Conservation (phyloP, 1,140 invertebrate genomes). For the Hormaphis cornu region DNA sequence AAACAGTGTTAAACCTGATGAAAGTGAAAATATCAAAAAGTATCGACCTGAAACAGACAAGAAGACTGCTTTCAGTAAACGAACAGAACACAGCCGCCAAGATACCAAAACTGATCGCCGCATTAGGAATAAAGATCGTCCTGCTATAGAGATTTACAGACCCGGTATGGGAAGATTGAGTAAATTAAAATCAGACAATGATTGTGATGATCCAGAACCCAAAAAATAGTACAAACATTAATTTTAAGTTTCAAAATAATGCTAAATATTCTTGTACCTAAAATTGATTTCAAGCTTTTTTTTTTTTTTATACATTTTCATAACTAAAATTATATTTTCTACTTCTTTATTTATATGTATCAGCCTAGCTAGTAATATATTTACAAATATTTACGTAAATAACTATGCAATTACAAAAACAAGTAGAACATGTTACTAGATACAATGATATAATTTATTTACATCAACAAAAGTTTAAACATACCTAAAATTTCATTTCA, state of each 20-base stretch:
- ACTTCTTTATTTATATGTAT: too few species aligned
- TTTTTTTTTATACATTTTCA: neutral
- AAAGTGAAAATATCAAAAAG: constrained; percentile 39
- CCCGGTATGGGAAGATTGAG: constrained; percentile 64
- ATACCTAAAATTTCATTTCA: too few species aligned
- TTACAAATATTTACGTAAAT: too few species aligned
- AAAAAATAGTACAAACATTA: neutral
- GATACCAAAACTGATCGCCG: neutral
- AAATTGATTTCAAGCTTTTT: neutral
- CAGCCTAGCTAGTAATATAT: too few species aligned
- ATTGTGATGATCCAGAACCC: neutral
- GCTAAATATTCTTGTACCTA: neutral
- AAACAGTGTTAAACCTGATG: neutral
- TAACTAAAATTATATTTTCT: too few species aligned
- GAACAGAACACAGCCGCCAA: constrained; percentile 12
- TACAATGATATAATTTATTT: too few species aligned
- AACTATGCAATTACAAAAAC: too few species aligned
- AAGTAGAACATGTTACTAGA: too few species aligned
- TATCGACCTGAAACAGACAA: constrained; percentile 38
- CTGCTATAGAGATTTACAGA: constrained; percentile 60
- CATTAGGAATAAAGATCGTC: constrained; percentile 50
- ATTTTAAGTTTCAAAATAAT: neutral
- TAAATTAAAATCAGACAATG: constrained; percentile 46
- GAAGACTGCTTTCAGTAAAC: constrained; percentile 23
- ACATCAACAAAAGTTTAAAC: too few species aligned